phyloP scores from a whole-genome alignment of 2,888 invertebrate genomes.

The Platerodrilus igneus region DNA sequence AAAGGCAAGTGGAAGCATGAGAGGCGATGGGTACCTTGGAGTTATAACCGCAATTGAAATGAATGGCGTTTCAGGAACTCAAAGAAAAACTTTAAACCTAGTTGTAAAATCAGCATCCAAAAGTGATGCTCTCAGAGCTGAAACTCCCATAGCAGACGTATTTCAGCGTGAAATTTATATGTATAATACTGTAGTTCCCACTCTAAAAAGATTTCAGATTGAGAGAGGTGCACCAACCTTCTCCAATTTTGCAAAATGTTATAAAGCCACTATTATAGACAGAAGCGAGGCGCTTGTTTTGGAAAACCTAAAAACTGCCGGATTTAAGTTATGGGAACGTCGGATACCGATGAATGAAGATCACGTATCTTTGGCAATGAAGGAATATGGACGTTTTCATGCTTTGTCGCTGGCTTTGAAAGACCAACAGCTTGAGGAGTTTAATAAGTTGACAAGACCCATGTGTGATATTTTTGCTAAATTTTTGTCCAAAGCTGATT shows the following conservation, averaged over 20 bases:
- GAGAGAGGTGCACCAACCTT: slow-evolving; percentile 20
- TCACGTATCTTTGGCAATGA: slow-evolving; percentile 32
- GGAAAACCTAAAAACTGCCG: slow-evolving; percentile 31
- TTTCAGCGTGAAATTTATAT: slow-evolving; percentile 26
- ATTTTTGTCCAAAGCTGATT: no score
- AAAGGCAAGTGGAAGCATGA: no score
- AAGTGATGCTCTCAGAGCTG: no score
- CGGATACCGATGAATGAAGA: slow-evolving; percentile 31
- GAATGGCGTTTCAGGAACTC: no score
- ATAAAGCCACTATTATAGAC: slow-evolving; percentile 16
- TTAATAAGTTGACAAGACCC: no score
- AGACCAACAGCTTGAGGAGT: slow-evolving; percentile 30
- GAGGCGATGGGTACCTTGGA: no score
- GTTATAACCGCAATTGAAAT: no score
- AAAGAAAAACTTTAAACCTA: no score
- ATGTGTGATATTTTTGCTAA: no score
- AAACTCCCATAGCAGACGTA: slow-evolving; percentile 14
- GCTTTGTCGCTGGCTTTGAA: slow-evolving; percentile 34
- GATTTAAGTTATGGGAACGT: slow-evolving; percentile 32
- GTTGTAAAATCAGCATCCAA: no score
- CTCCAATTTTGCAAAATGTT: slow-evolving; percentile 21
- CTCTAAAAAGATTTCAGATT: slow-evolving; percentile 17
- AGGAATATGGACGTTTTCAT: slow-evolving; percentile 37
- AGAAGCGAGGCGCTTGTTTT: slow-evolving; percentile 29
- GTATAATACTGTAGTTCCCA: slow-evolving; percentile 22